These are phyloP conservation scores for Galbula dea DNA, from an alignment of 2,113 vertebrate species.

Conservation along the genomic window DNA sequence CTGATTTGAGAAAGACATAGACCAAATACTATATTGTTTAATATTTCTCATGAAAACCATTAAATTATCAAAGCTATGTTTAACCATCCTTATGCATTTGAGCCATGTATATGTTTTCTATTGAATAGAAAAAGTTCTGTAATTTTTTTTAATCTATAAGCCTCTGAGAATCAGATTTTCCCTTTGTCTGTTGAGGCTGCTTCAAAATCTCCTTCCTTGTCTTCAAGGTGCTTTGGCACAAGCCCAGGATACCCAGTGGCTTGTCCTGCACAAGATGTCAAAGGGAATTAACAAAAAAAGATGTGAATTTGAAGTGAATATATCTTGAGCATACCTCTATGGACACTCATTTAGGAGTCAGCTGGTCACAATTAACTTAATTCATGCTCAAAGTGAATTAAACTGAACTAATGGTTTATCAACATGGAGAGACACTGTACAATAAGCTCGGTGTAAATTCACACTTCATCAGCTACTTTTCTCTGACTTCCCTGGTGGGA, in stretches of 20 bases:
- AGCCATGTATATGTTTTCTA: background rate
- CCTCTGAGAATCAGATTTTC: background rate
- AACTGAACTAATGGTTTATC: slow-evolving; percentile 23
- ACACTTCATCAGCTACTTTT: slow-evolving; percentile 2
- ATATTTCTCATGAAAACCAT: background rate
- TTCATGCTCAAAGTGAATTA: slow-evolving; percentile 20
- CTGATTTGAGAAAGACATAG: background rate
- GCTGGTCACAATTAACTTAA: slow-evolving; percentile 39
- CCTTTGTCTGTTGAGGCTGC: background rate
- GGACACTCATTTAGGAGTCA: slow-evolving; percentile 19
- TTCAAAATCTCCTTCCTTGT: background rate
- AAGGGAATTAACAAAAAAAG: slow-evolving; percentile 13
- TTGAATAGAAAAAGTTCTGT: background rate
- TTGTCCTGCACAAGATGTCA: background rate
- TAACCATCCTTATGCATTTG: background rate
- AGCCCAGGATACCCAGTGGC: background rate
- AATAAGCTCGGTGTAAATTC: background rate
- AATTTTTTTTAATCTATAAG: background rate
- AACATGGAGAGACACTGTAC: background rate
- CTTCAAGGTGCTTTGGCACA: background rate
- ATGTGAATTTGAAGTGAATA: slow-evolving; percentile 13
- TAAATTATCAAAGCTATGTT: background rate
- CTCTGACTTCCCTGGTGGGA: background rate
- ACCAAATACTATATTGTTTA: background rate
- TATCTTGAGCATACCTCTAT: background rate